Evolutionary conservation across 1,140 invertebrate species (phyloP), one percentile per base, ranked within the genome.

Genomic region (Ephestia elutella): DNA sequence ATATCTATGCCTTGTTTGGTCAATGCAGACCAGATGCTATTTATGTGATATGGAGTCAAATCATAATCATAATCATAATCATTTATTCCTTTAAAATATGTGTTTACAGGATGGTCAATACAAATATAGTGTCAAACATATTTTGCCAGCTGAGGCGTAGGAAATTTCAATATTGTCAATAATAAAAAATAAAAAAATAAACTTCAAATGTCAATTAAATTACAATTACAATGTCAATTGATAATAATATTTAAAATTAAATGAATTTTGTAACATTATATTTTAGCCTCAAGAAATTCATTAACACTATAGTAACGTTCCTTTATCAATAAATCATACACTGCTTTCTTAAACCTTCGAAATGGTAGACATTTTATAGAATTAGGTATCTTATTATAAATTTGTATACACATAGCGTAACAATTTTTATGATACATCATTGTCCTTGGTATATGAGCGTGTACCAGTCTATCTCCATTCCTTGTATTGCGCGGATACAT

Each of bases 351-450:
- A 11, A 49, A 49, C 18, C 19, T 49, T 49, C 17, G 49, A 17
- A 4, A 19, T 49, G 49, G 19, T 15, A 49, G 18, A 19, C 15
- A 5, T 56, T 56, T 56, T 19, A 38, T 19, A 1, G 28, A 1
- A 2, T 56, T 15, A 19, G 55, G 55, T 25, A 56, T 20, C 48
- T 56, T 56, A 44, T 56, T 56, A 48, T 56, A 56, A 21, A 56
- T 48, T 4, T 48, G 49, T 48, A 49, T 56, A 21, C 55, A 56
- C 55, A 56, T 56, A 8, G 13, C 35, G 38, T 56, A 56, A 49
- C 55, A 56, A 13, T 56, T 56, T 1, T 28, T 56, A 2, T 13
- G 20, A 10, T 49, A 56, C 15, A 38, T 18, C n/a, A 0, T 56
- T 21, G 55, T 56, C 20, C 20, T 21, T 5, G 55, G 55, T 21